Percentiles rank a stretch among this genome's conserved stretches.
phyloP scores from a whole-genome alignment of 2,888 invertebrate species.

The Aphrophora alni region DNA sequence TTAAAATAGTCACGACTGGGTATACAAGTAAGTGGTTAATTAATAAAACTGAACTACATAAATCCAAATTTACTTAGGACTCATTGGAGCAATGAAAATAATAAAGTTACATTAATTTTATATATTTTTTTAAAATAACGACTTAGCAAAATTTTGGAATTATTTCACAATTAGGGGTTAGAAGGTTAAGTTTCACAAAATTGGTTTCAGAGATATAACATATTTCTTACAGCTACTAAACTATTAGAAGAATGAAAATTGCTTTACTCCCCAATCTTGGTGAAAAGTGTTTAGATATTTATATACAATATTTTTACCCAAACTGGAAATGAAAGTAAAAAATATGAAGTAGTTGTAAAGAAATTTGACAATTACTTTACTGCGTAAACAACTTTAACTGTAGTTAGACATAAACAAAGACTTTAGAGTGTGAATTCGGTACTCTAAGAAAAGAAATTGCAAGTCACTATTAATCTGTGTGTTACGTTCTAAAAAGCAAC shows the following conservation, averaged over 20 bases:
- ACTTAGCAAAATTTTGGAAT: too few species aligned
- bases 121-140: too few species aligned
- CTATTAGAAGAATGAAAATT: background rate
- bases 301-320: background rate
- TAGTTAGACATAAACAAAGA: background rate
- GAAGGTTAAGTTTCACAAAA: background rate
- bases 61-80: too few species aligned
- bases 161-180: too few species aligned
- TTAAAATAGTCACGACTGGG: too few species aligned
- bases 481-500: background rate
- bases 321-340: background rate
- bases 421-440: background rate
- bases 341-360: background rate
- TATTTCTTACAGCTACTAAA: background rate
- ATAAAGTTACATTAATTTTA: too few species aligned
- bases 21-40: too few species aligned
- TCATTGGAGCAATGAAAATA: too few species aligned
- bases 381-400: too few species aligned
- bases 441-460: background rate
- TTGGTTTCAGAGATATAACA: constrained; percentile 7
- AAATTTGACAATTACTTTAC: constrained; percentile 18
- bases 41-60: too few species aligned
- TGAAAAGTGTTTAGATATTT: constrained; percentile 5
- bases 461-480: background rate
- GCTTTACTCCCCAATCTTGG: background rate